phyloP scores from a whole-genome alignment of 2,888 invertebrate genomes.

The Notocelia uddmanniana region DNA sequence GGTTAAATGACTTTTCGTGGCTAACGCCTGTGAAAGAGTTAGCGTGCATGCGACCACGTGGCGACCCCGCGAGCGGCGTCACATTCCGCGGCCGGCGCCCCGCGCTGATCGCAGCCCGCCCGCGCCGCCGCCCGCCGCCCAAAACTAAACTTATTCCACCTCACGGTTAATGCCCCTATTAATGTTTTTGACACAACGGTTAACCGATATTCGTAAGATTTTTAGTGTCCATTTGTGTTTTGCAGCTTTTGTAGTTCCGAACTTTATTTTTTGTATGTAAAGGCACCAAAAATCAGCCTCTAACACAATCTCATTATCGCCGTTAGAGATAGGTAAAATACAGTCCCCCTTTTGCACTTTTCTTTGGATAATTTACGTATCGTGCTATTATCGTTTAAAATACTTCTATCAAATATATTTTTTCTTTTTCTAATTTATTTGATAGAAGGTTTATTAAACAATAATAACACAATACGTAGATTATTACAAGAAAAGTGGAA shows the following conservation, averaged over 20 bases:
- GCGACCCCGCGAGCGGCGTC: constrained; percentile 18
- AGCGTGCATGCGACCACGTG: constrained; percentile 43
- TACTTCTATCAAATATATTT: too few species aligned
- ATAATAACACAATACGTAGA: too few species aligned
- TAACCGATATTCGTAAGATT: background rate
- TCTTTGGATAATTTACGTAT: too few species aligned
- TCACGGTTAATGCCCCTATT: constrained; percentile 6
- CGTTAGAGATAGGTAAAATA: too few species aligned
- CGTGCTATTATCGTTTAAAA: too few species aligned
- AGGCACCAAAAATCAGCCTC: too few species aligned
- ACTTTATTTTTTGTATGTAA: background rate
- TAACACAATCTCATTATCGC: too few species aligned
- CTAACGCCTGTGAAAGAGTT: constrained; percentile 42
- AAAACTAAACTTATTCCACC: constrained; percentile 18
- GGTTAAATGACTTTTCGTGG: constrained; percentile 49
- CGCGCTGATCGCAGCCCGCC: constrained; percentile 28
- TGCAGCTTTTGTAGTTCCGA: background rate
- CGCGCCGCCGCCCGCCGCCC: background rate
- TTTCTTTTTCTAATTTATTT: too few species aligned
- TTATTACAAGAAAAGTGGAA: too few species aligned
- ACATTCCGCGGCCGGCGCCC: constrained; percentile 25
- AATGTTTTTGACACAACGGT: constrained; percentile 1
- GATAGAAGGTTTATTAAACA: too few species aligned
- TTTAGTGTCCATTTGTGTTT: too few species aligned
- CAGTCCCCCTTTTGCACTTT: too few species aligned